Base-by-base conservation (phyloP, 2,888 invertebrate genomes). In the Eupsilia transversa region DNA sequence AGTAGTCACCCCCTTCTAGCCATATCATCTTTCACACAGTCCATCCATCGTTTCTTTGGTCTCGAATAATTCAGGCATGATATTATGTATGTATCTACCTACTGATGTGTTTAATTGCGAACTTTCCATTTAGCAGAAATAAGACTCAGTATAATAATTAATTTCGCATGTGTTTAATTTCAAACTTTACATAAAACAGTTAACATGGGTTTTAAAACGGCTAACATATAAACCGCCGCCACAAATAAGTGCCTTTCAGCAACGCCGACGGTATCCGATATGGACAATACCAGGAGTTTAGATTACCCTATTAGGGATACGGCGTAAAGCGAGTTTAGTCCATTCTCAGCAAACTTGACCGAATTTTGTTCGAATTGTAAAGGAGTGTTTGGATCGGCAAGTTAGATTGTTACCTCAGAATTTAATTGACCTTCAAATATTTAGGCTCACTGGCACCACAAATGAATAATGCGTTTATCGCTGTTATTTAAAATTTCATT, bases 271-370 rank as follows among this genome's bases (percentile, higher is more conserved):
- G 27, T 54, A 9, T 59, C 77, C 64, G n/a, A 54, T 79, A 82
- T 64, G 67, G 82, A 63, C 33, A 30, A 41, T 46, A 68, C 67
- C 54, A 54, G 57, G 41, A 54, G 46, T 74, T 78, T 61, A 78
- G 81, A 74, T 74, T 49, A 56, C 77, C 74, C 20, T 78, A 80
- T 61, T 60, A 66, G 65, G 81, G 33, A 10, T 1, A 1, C 14
- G 23, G 38, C 41, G 60, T n/a, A 3, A 56, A 65, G 46, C 27
- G 9, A 61, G 61, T 41, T 66, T 23, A 14, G 14, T 23, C 27
- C 12, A 33, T 33, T 12, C 20, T 17, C 1, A 59, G 52, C 14
- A 1, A 52, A 59, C 33, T 52, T 49, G 63, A 59, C 56, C 6
- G n/a, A 52, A 46, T 52, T 52, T 20, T 2, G 5, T 30, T 5